Conservation (phyloP, 1,140 invertebrate genomes). For the Meloidogyne floridensis region DNA sequence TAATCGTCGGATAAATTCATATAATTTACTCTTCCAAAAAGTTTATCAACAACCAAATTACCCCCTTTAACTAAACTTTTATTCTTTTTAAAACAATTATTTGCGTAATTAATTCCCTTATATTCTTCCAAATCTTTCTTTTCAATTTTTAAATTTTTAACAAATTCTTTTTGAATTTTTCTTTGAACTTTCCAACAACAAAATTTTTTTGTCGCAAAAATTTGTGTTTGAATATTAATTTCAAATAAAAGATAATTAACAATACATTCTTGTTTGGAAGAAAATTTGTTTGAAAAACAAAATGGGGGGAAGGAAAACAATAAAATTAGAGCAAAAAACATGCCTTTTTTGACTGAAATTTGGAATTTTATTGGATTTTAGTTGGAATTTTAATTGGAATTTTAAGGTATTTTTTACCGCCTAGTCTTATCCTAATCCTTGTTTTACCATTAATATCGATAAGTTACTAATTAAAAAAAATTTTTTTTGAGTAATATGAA, state of each 20-base stretch:
- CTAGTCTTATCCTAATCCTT: no score
- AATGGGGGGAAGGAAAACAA: background rate
- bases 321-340: background rate
- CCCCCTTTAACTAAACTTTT: background rate
- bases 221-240: background rate
- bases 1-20: no score
- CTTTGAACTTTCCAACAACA: background rate
- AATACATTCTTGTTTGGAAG: background rate
- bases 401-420: no score
- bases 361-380: no score
- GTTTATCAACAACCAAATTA: no score
- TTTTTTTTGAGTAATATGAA: no score
- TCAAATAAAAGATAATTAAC: conserved; percentile 2
- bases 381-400: no score
- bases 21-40: no score
- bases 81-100: conserved; percentile 4
- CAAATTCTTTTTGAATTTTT: background rate
- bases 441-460: no score
- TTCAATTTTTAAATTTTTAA: conserved; percentile 3
- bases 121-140: background rate
- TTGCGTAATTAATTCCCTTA: background rate
- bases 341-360: background rate
- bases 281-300: background rate
- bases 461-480: no score
- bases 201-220: background rate